Base-by-base conservation (phyloP, 2,113 vertebrate genomes). In the Phalacrocorax carbo region DNA sequence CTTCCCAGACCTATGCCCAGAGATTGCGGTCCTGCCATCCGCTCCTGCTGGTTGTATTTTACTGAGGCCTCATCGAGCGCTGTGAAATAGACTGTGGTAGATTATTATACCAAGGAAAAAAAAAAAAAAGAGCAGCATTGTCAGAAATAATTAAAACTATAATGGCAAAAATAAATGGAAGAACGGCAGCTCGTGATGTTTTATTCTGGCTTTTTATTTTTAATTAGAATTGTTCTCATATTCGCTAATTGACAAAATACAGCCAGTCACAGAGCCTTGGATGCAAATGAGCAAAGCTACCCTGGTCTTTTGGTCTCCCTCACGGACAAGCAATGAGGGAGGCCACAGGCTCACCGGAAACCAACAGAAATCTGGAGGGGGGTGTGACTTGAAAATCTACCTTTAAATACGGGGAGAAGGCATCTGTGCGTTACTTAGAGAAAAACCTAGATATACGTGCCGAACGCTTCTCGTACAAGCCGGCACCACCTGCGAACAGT, bases 121-220 rank as follows among this genome's bases (percentile, higher is more conserved):
- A 54, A 22, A 22, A 57, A 60, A 46, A 32, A 36, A 51, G 64
- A 51, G n/a, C 55, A 30, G 86, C 68, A 54, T 86, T 95, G 72
- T 89, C 94, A 94, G 91, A 95, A 97, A 97, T 93, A 94, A 97
- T 96, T 97, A 94, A 93, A 95, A 71, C 66, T 34, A 36, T 96
- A 97, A 96, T 92, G 94, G 91, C 76, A 58, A 92, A 97, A 97
- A 81, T 90, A 96, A 96, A 96, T 86, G 79, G 91, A 88, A 81
- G 86, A 90, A 89, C 29, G 19, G 68, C 76, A 80, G 83, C 85
- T 95, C 66, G 1, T 30, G 77, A 78, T 88, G 92, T 75, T 95
- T 90, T 89, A 87, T 60, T 89, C 77, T 8, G 40, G 62, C 61
- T 84, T 93, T 81, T 87, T 85, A 21, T 42, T 93, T 93, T 90